phyloP scores from a whole-genome alignment of 2,797 vertebrate genomes.

The Erethizon dorsatum region DNA sequence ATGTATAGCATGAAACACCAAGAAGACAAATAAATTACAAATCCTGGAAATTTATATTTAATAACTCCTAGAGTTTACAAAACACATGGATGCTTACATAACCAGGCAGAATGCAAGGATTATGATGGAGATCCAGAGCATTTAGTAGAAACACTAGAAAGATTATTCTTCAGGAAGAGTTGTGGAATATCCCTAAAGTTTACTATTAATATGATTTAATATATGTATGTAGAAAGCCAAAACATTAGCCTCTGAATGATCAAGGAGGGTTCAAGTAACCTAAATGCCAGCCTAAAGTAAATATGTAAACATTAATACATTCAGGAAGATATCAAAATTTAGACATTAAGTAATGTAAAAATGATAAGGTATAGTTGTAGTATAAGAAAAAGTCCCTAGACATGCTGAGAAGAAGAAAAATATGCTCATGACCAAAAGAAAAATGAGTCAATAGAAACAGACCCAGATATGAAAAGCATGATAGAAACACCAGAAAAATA shows the following conservation, averaged over 20 bases:
- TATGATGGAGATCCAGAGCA: background rate
- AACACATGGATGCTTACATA: background rate
- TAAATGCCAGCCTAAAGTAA: background rate
- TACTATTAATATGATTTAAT: background rate
- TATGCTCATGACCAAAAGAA: background rate
- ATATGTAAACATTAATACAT: background rate
- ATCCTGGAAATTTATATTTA: background rate
- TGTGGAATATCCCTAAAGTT: background rate
- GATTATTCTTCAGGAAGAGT: background rate
- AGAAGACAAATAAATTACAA: background rate
- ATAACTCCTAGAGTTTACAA: background rate
- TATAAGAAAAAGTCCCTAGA: background rate
- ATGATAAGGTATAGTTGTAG: background rate
- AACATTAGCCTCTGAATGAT: background rate
- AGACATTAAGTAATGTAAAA: conserved; percentile 12
- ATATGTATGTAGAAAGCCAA: background rate
- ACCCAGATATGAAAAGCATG: background rate
- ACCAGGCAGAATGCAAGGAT: background rate
- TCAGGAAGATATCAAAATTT: conserved; percentile 19
- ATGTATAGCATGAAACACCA: background rate
- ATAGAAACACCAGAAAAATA: background rate
- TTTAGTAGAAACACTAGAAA: background rate
- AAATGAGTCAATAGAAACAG: conserved; percentile 36
- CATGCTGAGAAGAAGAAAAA: conserved; percentile 7
- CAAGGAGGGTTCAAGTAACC: background rate